phyloP scores from a whole-genome alignment of 1,140 invertebrate species.

The Gonioctena quinquepunctata region DNA sequence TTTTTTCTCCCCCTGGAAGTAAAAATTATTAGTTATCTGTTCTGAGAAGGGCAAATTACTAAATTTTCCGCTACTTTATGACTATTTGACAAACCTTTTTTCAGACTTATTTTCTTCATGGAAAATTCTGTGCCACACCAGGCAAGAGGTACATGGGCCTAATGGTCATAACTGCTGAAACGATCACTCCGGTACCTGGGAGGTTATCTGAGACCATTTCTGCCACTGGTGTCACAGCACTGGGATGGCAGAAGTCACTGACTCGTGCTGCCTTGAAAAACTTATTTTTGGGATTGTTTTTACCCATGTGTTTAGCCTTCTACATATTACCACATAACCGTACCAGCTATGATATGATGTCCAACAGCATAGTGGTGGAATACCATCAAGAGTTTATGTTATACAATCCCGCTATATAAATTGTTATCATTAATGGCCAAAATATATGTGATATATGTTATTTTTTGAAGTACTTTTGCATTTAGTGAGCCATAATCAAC shows the following conservation, averaged over 20 bases:
- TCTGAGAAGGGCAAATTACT: no score
- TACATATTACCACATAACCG: slow-evolving; percentile 29
- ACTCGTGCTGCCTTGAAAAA: slow-evolving; percentile 27
- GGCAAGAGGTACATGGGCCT: slow-evolving; percentile 84
- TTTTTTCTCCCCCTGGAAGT: no score
- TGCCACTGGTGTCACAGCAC: slow-evolving; percentile 3
- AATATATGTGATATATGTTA: slow-evolving; percentile 14
- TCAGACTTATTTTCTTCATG: slow-evolving; percentile 68
- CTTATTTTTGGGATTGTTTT: slow-evolving; percentile 26
- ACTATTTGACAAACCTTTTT: not conserved
- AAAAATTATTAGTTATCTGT: no score
- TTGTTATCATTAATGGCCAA: slow-evolving; percentile 2
- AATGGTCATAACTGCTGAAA: slow-evolving; percentile 76
- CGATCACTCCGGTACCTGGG: slow-evolving; percentile 61
- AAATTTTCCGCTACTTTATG: no score
- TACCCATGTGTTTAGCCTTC: slow-evolving; percentile 29
- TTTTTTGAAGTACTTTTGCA: not conserved
- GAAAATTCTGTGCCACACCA: slow-evolving; percentile 80
- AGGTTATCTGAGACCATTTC: slow-evolving; percentile 11
- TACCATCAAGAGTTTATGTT: slow-evolving; percentile 24
- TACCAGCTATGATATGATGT: slow-evolving; percentile 33
- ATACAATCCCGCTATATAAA: slow-evolving; percentile 1
- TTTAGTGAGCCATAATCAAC: no score
- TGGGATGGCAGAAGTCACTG: slow-evolving; percentile 25
- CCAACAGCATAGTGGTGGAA: slow-evolving; percentile 31